phyloP scores from a whole-genome alignment of 2,797 vertebrate species.

The Dermochelys coriacea region DNA sequence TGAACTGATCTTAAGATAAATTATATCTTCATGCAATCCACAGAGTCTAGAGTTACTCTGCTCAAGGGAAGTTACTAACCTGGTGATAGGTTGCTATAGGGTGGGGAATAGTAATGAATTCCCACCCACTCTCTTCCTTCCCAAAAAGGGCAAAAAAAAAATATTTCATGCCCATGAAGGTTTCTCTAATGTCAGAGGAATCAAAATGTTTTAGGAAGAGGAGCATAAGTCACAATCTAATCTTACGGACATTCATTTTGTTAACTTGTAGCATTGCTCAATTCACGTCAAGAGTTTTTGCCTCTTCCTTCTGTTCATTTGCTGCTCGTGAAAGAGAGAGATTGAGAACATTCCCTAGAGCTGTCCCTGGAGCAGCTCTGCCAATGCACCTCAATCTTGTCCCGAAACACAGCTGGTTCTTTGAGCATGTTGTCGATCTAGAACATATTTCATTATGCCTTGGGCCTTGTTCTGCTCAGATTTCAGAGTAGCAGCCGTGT shows the following conservation, averaged over 20 bases:
- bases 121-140: not conserved
- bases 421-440: not conserved
- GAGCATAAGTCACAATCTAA: not conserved
- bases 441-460: not conserved
- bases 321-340: not conserved
- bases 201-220: not conserved
- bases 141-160: not conserved
- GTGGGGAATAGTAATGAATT: not conserved
- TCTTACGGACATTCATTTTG: not conserved
- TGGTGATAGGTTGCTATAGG: not conserved
- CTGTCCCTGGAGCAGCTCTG: not conserved
- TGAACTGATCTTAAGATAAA: not conserved
- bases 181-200: not conserved
- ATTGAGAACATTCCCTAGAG: not conserved
- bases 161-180: not conserved
- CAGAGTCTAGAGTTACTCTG: not conserved
- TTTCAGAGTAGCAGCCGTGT: no score
- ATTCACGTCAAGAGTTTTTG: not conserved
- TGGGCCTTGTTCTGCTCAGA: rapidly evolving
- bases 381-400: rapidly evolving
- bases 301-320: not conserved
- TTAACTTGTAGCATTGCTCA: not conserved
- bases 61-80: not conserved
- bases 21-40: not conserved
- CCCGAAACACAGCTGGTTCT: not conserved